Evolutionary conservation across 2,797 vertebrate species (phyloP), one percentile per base, ranked within the genome.

Genomic region (Syndactyla subalaris): DNA sequence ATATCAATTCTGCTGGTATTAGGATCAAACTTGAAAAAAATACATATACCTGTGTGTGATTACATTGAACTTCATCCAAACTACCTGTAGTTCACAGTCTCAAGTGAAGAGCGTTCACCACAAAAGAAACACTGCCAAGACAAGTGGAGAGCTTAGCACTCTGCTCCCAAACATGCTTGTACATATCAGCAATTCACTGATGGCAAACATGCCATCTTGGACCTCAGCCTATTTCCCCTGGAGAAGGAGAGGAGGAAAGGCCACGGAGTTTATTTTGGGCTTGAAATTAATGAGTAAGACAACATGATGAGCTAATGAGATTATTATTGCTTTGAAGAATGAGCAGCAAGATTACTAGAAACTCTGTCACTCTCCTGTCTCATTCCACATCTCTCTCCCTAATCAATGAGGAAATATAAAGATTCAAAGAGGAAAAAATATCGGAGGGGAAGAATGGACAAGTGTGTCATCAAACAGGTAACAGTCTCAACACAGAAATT

Each of bases 271-370:
- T 81, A 71, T 29, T 81, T 49, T 85, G 80, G 75, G 68, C 70
- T 78, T 41, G 66, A 92, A 94, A 93, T 67, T n/a, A 57, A 70
- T 24, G 41, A 78, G 36, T 27, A n/a, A 68, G 36, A 71, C 74
- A 89, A 38, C 26, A 43, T 0, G 36, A 61, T 52, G 59, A 87
- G 66, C 62, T 75, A 74, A 67, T 24, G 15, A 63, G 38, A 52
- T 58, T 57, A 66, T 16, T 39, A 41, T 6, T 43, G 55, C n/a
- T 43, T 70, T 74, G 38, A 92, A 68, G 63, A 84, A 80, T 5
- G 26, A 58, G 46, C 72, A 54, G 70, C 51, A 41, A 70, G 63
- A 94, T 51, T 48, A 71, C 24, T 29, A 57, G 85, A 65, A 89
- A 76, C 67, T 52, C 58, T 57, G 38, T 10, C 14, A 10, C 73